Percentiles rank a stretch among this genome's conserved stretches.
Evolutionary conservation across 1,140 invertebrate genomes (phyloP).

Genomic region (Eulimnadia texana): DNA sequence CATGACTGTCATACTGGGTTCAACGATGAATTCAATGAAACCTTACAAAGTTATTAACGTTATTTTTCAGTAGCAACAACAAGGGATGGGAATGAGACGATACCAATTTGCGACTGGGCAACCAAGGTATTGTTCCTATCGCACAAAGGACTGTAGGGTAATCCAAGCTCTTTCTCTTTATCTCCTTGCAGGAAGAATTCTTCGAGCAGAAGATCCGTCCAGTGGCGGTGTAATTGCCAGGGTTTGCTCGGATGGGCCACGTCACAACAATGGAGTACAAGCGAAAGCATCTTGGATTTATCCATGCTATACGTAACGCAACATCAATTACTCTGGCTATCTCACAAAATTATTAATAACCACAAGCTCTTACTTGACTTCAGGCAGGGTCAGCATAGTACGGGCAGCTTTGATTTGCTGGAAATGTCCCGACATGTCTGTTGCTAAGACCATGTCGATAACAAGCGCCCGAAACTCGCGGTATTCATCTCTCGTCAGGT

Average conservation of each 20-base stretch:
- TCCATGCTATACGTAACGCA: conserved; percentile 64
- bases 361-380: conserved; percentile 49
- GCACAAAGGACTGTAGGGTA: conserved; percentile 87
- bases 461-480: conserved; percentile 82
- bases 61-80: neutral
- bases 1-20: conserved; percentile 85
- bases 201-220: conserved; percentile 83
- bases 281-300: conserved; percentile 78
- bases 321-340: no score
- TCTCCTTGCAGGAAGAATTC: conserved; percentile 94
- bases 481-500: conserved; percentile 82
- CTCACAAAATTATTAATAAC: no score
- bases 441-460: conserved; percentile 94
- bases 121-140: conserved; percentile 91
- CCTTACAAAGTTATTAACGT: no score
- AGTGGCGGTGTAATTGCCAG: conserved; percentile 81
- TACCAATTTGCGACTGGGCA: conserved; percentile 82
- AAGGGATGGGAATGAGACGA: no score
- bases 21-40: conserved; percentile 97
- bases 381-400: conserved; percentile 65
- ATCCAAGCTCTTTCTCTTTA: conserved; percentile 73
- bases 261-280: conserved; percentile 91
- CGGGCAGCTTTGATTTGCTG: conserved; percentile 95
- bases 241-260: conserved; percentile 94
- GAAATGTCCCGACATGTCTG: conserved; percentile 95